Conservation (phyloP, 2,888 invertebrate species). For the Agrilus cyanescens region DNA sequence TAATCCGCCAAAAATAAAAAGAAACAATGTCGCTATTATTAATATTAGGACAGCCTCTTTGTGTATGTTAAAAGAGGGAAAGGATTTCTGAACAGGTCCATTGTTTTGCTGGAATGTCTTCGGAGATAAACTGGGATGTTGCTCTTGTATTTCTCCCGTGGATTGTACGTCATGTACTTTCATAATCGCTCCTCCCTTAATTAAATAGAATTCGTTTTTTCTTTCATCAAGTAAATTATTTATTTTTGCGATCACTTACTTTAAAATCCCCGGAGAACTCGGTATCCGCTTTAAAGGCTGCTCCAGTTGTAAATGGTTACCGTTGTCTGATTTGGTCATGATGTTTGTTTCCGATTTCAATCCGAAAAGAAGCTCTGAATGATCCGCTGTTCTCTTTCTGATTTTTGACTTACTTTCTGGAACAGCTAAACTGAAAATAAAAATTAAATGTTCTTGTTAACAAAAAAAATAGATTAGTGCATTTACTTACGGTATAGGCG, state of each 20-base stretch:
- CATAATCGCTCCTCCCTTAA: too few relatives aligned
- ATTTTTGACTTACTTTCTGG: conserved; percentile 39
- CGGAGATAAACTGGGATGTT: too few relatives aligned
- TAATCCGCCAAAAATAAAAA: too few relatives aligned
- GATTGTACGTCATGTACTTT: too few relatives aligned
- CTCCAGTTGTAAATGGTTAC: conserved; percentile 21
- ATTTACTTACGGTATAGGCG: conserved; percentile 36
- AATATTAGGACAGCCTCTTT: too few relatives aligned
- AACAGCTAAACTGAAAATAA: conserved; percentile 6
- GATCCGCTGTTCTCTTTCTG: conserved; percentile 51
- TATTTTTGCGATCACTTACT: conserved; percentile 38
- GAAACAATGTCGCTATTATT: too few relatives aligned
- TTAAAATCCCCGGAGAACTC: conserved; percentile 64
- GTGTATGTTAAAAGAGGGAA: too few relatives aligned
- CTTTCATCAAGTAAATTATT: too few relatives aligned
- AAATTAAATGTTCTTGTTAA: conserved; percentile 2
- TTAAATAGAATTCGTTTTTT: too few relatives aligned
- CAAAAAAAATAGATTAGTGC: conserved; percentile 7
- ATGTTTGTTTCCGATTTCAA: conserved; percentile 27
- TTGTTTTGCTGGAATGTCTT: too few relatives aligned
- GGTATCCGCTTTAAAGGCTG: conserved; percentile 50
- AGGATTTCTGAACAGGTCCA: too few relatives aligned
- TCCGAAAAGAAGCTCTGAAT: conserved; percentile 59
- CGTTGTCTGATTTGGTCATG: conserved; percentile 43
- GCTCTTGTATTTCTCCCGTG: too few relatives aligned